Percentiles rank a stretch among this genome's conserved stretches.
phyloP scores from a whole-genome alignment of 2,797 vertebrate genomes.

The Gallinago solitaria region DNA sequence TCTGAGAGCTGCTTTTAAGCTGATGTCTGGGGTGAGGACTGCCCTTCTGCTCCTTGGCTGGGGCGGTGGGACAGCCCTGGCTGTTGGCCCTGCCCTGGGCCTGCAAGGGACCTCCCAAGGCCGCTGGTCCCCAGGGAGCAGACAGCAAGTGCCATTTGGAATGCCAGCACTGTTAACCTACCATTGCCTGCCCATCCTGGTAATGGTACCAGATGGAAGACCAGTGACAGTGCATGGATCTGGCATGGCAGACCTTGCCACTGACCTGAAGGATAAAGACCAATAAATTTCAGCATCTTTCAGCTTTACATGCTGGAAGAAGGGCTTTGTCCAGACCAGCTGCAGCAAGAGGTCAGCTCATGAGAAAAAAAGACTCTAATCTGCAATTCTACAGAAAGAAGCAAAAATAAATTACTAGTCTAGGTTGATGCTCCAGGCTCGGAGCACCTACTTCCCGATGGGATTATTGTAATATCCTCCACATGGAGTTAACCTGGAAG shows the following conservation, averaged over 20 bases:
- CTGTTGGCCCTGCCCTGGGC: not conserved
- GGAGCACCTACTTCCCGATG: not conserved
- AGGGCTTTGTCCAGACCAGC: not conserved
- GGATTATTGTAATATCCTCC: not conserved
- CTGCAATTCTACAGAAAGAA: not conserved
- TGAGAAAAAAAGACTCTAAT: not conserved
- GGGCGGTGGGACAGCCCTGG: not conserved
- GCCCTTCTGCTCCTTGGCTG: not conserved
- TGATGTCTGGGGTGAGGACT: not conserved
- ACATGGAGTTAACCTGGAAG: not conserved
- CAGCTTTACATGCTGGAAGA: not conserved
- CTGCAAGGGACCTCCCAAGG: fast-evolving
- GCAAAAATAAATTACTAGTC: not conserved
- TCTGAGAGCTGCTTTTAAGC: not conserved
- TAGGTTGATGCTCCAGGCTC: not conserved
- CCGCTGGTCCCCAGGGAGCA: not conserved
- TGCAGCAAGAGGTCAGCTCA: not conserved
- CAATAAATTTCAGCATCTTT: not conserved
- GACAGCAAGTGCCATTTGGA: not conserved
- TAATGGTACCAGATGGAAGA: not conserved
- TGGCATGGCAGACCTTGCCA: not conserved
- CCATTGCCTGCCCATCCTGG: fast-evolving
- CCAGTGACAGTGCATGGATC: not conserved
- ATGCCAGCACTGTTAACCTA: fast-evolving
- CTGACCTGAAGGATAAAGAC: not conserved